Percentiles rank a stretch among this genome's conserved stretches.
Evolutionary conservation across 2,113 vertebrate species (phyloP).

Genomic region (Struthidea cinerea): DNA sequence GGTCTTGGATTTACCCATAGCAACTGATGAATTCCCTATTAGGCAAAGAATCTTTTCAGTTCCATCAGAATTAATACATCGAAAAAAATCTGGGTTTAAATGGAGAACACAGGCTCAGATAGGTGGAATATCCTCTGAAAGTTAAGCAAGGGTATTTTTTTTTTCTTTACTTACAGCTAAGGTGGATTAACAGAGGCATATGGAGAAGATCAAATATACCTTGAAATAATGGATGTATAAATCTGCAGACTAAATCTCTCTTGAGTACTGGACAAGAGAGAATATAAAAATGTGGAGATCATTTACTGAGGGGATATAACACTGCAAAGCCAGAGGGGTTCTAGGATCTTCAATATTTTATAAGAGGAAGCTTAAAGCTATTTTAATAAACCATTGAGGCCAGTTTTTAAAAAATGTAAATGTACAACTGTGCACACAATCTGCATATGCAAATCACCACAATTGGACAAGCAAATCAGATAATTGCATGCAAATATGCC

Average conservation of each 20-base stretch:
- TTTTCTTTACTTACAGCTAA: conserved; percentile 40
- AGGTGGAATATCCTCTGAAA: conserved; percentile 36
- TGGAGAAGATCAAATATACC: conserved; percentile 61
- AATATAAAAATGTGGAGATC: conserved; percentile 37
- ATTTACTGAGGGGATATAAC: conserved; percentile 22
- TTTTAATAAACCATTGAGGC: conserved; percentile 54
- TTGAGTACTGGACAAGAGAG: neutral
- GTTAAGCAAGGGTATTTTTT: conserved; percentile 32
- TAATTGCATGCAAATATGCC: conserved; percentile 66
- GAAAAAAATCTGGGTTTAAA: conserved; percentile 12
- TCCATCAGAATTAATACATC: neutral
- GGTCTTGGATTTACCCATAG: conserved; percentile 21
- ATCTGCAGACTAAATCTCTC: conserved; percentile 60
- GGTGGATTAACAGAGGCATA: conserved; percentile 57
- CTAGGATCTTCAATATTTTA: conserved; percentile 46
- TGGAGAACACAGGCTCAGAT: neutral
- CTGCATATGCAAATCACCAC: conserved; percentile 55
- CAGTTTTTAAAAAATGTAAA: conserved; percentile 57
- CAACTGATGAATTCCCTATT: conserved; percentile 3
- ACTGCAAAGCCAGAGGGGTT: conserved; percentile 32
- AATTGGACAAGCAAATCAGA: conserved; percentile 65
- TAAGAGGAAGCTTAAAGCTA: conserved; percentile 39
- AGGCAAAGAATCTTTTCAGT: conserved; percentile 6
- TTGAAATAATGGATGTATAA: conserved; percentile 61
- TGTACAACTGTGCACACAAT: conserved; percentile 57